These are phyloP conservation scores for Rhagologus leucostigma DNA, from an alignment of 2,113 vertebrate species.

Conservation along the genomic window DNA sequence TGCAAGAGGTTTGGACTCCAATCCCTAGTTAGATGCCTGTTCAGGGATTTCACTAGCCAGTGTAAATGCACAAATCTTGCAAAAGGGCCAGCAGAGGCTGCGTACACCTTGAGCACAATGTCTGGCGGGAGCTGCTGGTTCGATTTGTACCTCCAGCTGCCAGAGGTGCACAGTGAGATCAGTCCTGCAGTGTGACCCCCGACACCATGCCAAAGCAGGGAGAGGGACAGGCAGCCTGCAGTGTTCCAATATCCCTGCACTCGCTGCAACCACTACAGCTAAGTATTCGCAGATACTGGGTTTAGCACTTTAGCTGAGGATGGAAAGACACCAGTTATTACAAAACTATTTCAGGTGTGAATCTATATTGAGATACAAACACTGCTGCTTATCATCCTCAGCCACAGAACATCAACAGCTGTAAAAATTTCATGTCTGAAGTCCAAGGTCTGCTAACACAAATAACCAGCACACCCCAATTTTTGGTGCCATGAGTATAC, in stretches of 20 bases:
- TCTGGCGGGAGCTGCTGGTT: background rate
- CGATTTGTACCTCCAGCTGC: background rate
- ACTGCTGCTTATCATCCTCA: background rate
- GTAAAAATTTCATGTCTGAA: background rate
- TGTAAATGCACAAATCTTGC: background rate
- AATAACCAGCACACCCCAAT: background rate
- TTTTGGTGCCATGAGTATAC: background rate
- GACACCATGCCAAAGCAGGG: background rate
- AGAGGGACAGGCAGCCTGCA: background rate
- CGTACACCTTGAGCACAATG: background rate
- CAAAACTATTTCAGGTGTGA: background rate
- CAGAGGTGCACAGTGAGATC: fast-evolving
- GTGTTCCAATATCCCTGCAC: fast-evolving
- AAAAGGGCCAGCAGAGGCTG: background rate
- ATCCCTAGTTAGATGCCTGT: background rate
- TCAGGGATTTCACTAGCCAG: background rate
- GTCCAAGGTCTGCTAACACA: background rate
- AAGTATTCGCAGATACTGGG: background rate
- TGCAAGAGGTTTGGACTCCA: background rate
- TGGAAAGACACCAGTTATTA: background rate
- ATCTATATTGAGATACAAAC: background rate
- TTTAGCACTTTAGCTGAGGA: background rate
- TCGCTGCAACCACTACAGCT: background rate
- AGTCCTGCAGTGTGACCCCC: fast-evolving
- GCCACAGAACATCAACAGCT: background rate